Evolutionary conservation across 2,113 vertebrate species (phyloP), one percentile per base, ranked within the genome.

Genomic region (Labrus mixtus): DNA sequence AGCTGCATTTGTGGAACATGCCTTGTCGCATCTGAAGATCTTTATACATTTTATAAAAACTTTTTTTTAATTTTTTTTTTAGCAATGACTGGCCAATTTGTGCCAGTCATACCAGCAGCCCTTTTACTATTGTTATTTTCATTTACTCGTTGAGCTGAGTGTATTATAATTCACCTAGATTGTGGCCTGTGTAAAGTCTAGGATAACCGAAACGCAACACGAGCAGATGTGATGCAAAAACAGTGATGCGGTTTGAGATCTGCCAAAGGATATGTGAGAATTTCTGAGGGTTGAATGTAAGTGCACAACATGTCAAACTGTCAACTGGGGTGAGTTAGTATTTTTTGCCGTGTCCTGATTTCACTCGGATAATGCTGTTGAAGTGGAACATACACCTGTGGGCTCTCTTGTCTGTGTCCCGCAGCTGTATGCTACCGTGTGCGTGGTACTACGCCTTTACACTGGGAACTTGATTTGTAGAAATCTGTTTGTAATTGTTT

Each of bases 401-500:
- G 85, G 78, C 86, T 81, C 87, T 83, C 57, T 65, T 41, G 69
- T 77, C 70, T 83, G 86, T 79, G 89, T 92, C 89, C 86, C 79
- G 41, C 76, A 91, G 91, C 83, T 85, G 90, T 90, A 83, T 88
- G 91, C 88, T 91, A 81, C 89, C 86, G 86, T 91, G 90, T 86
- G 92, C 92, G 85, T 95, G 95, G 95, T 96, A 96, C 96, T 94
- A 93, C 92, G 93, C 91, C 85, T 93, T 94, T 96, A 96, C 96
- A 96, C 96, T 96, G 96, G 96, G 94, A 94, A 96, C 94, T 94
- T 95, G 92, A 95, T 95, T 94, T 95, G 91, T 95, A 91, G 91
- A 90, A 88, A 89, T 88, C 88, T 89, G 73, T 85, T 81, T 91
- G 82, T 93, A 93, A 92, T 92, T 92, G 86, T 92, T 91, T 93